Percentiles rank a stretch among this genome's conserved stretches.
Evolutionary conservation across 2,888 invertebrate species (phyloP).

Genomic region (Sminthurinus aureus): DNA sequence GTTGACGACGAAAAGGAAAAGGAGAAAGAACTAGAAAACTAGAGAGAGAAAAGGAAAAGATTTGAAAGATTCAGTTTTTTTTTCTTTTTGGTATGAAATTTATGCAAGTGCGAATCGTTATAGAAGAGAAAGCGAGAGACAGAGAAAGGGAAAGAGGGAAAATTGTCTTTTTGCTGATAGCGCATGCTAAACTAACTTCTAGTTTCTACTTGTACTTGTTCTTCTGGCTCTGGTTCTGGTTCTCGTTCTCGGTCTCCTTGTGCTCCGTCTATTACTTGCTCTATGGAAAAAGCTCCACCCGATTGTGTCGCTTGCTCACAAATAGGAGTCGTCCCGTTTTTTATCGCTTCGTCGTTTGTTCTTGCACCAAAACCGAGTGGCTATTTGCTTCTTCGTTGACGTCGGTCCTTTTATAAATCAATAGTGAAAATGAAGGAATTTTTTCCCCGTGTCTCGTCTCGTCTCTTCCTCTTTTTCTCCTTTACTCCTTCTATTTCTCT

Average conservation of each 20-base stretch:
- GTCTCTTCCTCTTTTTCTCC: too few relatives aligned
- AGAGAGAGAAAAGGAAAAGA: conserved; percentile 29
- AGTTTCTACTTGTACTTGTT: too few relatives aligned
- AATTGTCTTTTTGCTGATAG: conserved; percentile 60
- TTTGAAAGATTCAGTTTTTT: conserved; percentile 48
- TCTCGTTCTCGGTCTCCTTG: too few relatives aligned
- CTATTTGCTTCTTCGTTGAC: conserved; percentile 59
- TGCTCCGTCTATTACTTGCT: conserved; percentile 58
- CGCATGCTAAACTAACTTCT: conserved; percentile 60
- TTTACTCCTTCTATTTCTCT: background rate
- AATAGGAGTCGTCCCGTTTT: conserved; percentile 56
- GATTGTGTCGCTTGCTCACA: conserved; percentile 59
- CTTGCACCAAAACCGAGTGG: conserved; percentile 59
- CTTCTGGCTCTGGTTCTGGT: too few relatives aligned
- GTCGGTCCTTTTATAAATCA: conserved; percentile 60
- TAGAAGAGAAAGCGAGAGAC: conserved; percentile 36
- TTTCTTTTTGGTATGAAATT: conserved; percentile 51
- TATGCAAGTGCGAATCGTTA: conserved; percentile 56
- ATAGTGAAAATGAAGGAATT: conserved; percentile 60
- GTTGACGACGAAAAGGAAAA: background rate
- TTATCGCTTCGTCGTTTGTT: conserved; percentile 60
- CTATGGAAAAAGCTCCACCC: conserved; percentile 58
- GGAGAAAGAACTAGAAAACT: conserved; percentile 18
- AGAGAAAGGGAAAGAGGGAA: conserved; percentile 38
- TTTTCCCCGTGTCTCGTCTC: conserved; percentile 54